Conservation (phyloP, 2,113 vertebrate species). For the Bettongia penicillata region DNA sequence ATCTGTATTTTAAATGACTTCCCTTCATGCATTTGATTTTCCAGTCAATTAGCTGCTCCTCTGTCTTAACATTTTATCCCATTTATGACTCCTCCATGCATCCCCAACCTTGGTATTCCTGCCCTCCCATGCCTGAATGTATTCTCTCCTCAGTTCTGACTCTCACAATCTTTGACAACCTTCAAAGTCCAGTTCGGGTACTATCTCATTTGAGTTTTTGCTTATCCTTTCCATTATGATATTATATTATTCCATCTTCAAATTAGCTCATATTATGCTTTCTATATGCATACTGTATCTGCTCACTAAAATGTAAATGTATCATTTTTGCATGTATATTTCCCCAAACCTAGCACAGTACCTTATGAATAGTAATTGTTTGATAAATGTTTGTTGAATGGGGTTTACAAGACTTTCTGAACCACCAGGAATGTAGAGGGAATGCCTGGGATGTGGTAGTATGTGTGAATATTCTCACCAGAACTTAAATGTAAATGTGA, state of each 20-base stretch:
- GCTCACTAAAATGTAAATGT: neutral
- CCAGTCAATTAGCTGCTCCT: neutral
- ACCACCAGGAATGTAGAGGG: neutral
- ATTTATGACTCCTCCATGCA: neutral
- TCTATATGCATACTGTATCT: no score
- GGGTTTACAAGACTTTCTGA: neutral
- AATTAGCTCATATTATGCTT: neutral
- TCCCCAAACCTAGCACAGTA: neutral
- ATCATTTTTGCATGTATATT: neutral
- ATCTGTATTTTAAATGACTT: neutral
- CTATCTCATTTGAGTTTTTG: neutral
- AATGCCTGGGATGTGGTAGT: neutral
- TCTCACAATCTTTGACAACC: neutral
- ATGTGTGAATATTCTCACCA: neutral
- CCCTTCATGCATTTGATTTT: neutral
- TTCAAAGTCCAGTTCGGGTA: neutral
- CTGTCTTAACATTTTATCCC: neutral
- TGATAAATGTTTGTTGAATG: neutral
- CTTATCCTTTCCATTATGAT: neutral
- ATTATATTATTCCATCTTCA: neutral
- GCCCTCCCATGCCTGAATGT: neutral
- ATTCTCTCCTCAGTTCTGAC: neutral
- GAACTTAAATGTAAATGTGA: neutral
- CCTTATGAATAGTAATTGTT: neutral
- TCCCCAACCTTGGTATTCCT: neutral